phyloP scores from a whole-genome alignment of 2,113 vertebrate species.

The Todiramphus saurophagus region DNA sequence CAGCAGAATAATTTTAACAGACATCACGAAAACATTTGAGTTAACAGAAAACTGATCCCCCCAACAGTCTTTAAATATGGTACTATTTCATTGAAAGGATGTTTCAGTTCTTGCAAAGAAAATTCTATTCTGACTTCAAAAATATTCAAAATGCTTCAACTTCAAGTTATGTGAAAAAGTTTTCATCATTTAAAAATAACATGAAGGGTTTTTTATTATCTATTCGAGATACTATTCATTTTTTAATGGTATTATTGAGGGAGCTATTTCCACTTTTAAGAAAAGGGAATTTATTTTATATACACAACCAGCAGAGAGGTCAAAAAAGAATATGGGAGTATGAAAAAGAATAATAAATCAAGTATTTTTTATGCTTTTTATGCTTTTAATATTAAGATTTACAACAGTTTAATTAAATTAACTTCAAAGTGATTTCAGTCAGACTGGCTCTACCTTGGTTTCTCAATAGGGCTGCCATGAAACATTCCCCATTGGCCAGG shows the following conservation, averaged over 20 bases:
- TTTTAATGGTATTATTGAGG: neutral
- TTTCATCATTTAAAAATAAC: neutral
- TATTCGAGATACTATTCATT: neutral
- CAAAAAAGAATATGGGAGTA: neutral
- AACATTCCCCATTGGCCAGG: neutral
- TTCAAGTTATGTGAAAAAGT: neutral
- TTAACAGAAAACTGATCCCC: neutral
- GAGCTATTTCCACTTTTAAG: neutral
- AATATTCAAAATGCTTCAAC: neutral
- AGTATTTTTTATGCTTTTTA: too few relatives aligned
- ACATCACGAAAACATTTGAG: neutral
- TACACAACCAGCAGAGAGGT: neutral
- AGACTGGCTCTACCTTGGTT: neutral
- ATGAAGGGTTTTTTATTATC: neutral
- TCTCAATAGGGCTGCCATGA: neutral
- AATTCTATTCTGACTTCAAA: neutral
- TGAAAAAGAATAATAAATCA: neutral
- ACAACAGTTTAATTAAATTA: neutral
- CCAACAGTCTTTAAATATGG: neutral
- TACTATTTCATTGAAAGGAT: neutral
- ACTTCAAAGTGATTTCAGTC: neutral
- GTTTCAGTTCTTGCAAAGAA: neutral
- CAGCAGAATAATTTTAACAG: neutral
- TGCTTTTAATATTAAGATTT: neutral
- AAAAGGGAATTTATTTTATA: neutral